phyloP scores from a whole-genome alignment of 2,113 vertebrate genomes.

The Marmota monax region DNA sequence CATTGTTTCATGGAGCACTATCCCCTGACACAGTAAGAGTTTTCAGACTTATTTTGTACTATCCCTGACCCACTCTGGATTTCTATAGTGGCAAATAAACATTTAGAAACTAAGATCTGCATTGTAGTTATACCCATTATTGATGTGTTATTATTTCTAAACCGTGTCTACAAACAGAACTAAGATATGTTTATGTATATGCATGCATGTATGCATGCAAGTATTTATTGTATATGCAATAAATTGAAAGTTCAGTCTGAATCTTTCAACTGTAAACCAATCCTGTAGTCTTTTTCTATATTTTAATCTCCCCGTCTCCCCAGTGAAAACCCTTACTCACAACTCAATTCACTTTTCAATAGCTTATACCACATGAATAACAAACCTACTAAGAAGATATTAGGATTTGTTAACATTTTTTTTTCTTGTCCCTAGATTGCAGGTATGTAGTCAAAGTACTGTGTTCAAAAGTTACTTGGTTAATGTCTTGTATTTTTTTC shows the following conservation, averaged over 20 bases:
- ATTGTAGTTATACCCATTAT: neutral
- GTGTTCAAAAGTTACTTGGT: neutral
- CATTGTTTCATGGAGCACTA: neutral
- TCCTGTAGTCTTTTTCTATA: neutral
- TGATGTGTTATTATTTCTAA: neutral
- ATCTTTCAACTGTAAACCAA: neutral
- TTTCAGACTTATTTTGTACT: neutral
- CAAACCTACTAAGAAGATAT: neutral
- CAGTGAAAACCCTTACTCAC: neutral
- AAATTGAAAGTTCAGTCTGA: neutral
- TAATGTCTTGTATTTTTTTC: neutral
- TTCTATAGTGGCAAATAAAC: neutral
- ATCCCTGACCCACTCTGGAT: neutral
- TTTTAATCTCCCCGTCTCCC: neutral
- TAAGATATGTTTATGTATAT: neutral
- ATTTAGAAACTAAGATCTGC: neutral
- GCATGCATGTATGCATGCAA: neutral
- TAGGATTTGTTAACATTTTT: neutral
- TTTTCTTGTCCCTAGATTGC: neutral
- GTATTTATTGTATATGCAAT: neutral
- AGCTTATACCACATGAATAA: neutral
- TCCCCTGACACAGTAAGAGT: neutral
- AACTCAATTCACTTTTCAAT: neutral
- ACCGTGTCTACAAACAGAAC: neutral
- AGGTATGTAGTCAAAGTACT: neutral